phyloP scores from a whole-genome alignment of 1,140 invertebrate genomes.

The Drosophila dunni region DNA sequence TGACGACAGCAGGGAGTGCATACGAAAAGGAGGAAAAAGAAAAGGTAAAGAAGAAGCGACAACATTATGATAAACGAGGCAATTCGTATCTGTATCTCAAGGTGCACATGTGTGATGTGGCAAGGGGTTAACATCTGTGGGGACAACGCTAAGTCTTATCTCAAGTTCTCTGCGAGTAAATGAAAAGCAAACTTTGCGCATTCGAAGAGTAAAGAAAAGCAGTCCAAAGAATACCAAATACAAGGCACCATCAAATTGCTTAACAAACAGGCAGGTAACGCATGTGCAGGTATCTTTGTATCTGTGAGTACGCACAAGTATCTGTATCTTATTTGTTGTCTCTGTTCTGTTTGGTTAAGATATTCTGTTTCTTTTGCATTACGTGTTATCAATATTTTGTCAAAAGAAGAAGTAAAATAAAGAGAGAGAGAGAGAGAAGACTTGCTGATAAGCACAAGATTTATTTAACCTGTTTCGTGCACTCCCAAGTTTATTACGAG shows the following conservation, averaged over 20 bases:
- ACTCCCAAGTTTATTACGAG: slow-evolving; percentile 59
- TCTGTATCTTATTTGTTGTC: slow-evolving; percentile 34
- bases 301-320: slow-evolving; percentile 22
- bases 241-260: slow-evolving; percentile 61
- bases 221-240: slow-evolving; percentile 9
- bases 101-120: slow-evolving; percentile 20
- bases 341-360: slow-evolving; percentile 36
- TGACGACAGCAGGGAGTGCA: slow-evolving; percentile 56
- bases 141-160: slow-evolving; percentile 56
- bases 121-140: slow-evolving; percentile 68
- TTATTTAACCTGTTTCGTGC: slow-evolving; percentile 41
- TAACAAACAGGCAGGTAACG: slow-evolving; percentile 50
- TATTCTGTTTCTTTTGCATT: slow-evolving; percentile 43
- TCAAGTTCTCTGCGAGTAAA: slow-evolving; percentile 41
- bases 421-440: slow-evolving; percentile 40
- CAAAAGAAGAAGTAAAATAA: background rate
- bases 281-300: slow-evolving; percentile 35
- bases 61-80: slow-evolving; percentile 65
- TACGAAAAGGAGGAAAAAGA: slow-evolving; percentile 1
- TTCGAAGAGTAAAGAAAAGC: slow-evolving; percentile 28
- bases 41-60: background rate
- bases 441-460: slow-evolving; percentile 42
- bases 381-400: slow-evolving; percentile 58
- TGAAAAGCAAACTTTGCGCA: slow-evolving; percentile 68
- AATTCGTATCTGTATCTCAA: slow-evolving; percentile 27